Base-by-base conservation (phyloP, 2,113 vertebrate species). In the Ictalurus furcatus region DNA sequence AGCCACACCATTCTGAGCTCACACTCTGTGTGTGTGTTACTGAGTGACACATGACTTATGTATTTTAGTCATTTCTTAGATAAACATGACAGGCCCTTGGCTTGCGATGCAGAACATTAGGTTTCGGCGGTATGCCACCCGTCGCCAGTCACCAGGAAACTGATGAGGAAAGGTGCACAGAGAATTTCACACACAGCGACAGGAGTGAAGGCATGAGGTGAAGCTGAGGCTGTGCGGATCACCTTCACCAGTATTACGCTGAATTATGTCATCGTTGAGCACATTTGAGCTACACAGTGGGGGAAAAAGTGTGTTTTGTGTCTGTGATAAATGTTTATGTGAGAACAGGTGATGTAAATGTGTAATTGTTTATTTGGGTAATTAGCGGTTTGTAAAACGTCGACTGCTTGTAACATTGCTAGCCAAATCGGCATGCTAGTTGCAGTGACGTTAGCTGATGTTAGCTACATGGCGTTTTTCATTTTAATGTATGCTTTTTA, bases 1-100 rank as follows among this genome's bases (percentile, higher is more conserved):
- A 67, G 76, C 81, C 76, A 52, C 56, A 17, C 87, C 74, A 8
- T 23, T 13, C 11, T 73, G 81, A 83, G 5, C 28, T 61, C 80
- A 86, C 69, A 52, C 80, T 59, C 28, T 56, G 63, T 67, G 58
- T 87, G 44, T 85, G 23, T 65, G 23, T 85, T 87, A 78, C 40
- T 21, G 19, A 44, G 73, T 92, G 91, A 92, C 90, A 82, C 73
- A 88, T 56, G 52, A 52, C 37, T 52, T 7, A 6, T 34, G 56
- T 4, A 82, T 84, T 40, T 12, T 13, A 14, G 23, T 87, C 6
- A 69, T 74, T 90, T 67, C 84, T 78, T 74, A 67, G 59, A 63
- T 84, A 76, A 78, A 87, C 63, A 84, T 71, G 79, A 37, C 76
- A 61, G n/a, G 28, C 71, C 63, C 84, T 34, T 17, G 69, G 54